phyloP scores from a whole-genome alignment of 1,140 invertebrate genomes.

The Zeugodacus cucurbitae region DNA sequence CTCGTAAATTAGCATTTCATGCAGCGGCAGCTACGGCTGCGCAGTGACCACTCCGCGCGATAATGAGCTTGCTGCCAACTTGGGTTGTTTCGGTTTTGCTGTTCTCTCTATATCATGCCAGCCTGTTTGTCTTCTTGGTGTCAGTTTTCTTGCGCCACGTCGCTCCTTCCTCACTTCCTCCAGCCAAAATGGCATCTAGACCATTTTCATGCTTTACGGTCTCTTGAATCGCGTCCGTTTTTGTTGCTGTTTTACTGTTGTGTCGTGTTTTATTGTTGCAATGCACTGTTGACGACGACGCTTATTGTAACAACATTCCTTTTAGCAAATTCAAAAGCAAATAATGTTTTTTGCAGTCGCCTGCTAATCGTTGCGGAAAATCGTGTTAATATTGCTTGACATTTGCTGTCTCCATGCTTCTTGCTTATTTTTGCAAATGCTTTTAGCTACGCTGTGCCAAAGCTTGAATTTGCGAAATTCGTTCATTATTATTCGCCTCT shows the following conservation, averaged over 20 bases:
- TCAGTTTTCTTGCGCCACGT: background rate
- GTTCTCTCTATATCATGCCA: background rate
- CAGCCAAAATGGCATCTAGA: background rate
- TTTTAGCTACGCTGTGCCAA: background rate
- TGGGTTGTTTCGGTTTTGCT: background rate
- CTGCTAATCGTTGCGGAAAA: constrained; percentile 24
- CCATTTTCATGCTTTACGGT: constrained; percentile 5
- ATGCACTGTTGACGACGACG: constrained; percentile 5
- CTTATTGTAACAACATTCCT: background rate
- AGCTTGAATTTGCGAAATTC: constrained; percentile 9
- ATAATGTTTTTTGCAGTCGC: background rate
- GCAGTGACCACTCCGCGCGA: background rate
- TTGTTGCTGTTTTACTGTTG: background rate
- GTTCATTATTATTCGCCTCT: background rate
- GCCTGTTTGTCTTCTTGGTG: background rate
- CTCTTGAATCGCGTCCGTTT: background rate
- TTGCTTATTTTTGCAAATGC: background rate
- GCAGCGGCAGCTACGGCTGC: background rate
- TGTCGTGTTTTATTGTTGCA: background rate
- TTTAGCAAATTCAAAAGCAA: background rate
- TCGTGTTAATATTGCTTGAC: constrained; percentile 37
- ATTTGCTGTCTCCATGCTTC: background rate
- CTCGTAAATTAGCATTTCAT: constrained; percentile 24
- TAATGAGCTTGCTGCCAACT: background rate
- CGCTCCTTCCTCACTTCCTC: background rate